Base-by-base conservation (phyloP, 2,113 vertebrate species). In the Silurus asotus region DNA sequence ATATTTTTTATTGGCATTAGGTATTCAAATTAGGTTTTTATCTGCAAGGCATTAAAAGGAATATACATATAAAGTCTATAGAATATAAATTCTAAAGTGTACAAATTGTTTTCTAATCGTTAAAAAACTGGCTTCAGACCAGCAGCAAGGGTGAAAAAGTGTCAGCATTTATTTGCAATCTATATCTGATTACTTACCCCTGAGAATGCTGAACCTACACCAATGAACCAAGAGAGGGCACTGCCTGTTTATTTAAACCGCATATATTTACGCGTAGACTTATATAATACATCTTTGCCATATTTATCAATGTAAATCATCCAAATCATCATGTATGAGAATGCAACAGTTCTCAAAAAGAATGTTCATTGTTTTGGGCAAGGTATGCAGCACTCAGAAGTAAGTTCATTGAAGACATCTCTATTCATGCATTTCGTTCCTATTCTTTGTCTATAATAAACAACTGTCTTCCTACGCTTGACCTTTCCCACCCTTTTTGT, bases 371-470 rank as follows among this genome's bases (percentile, higher is more conserved):
- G 25, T 53, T 82, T 19, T 9, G 62, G 8, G 19, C 11, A 23
- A 81, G 5, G n/a, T 82, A 72, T 65, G 56, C 86, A 77, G 70
- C 83, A 78, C 56, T 83, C 81, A 83, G 56, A 76, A 87, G 49
- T 5, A 49, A 84, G 86, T 89, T 82, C 25, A 61, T 80, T 85
- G 74, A 37, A 90, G 89, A 90, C 11, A 89, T 86, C 86, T 87
- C 48, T 91, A 90, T 84, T 75, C 85, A 75, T 59, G 81, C 74
- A 82, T 59, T 81, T 53, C 91, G 89, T 92, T 86, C 85, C 92
- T 91, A 91, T 92, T 92, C 92, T 94, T 89, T 93, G 93, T 95
- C 93, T 94, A 94, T 94, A 92, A 81, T 53, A 84, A 89, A 88
- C 77, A 89, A 58, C 86, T 84, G 55, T 77, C 48, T 64, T 82